Conservation (phyloP, 2,797 vertebrate species). For the Tangara arthus region DNA sequence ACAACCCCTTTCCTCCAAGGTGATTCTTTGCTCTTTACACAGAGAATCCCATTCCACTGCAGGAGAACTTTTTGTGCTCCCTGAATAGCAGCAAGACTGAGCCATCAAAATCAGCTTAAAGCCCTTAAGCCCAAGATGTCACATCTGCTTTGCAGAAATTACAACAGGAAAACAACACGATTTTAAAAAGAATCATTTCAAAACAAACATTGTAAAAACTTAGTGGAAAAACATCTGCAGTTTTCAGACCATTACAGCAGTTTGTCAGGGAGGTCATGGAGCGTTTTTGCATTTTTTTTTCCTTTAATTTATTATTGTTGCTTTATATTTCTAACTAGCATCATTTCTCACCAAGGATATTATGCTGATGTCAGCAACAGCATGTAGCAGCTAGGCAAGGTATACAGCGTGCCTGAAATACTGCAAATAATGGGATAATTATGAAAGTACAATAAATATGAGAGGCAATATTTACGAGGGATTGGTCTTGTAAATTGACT, state of each 20-base stretch:
- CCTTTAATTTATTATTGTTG: constrained; percentile 47
- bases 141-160: constrained; percentile 66
- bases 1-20: neutral
- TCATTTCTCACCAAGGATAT: constrained; percentile 7
- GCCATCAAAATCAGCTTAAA: constrained; percentile 17
- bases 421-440: neutral
- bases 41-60: neutral
- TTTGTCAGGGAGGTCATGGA: constrained; percentile 42
- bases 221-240: constrained; percentile 66
- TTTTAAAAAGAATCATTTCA: constrained; percentile 1
- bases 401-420: neutral
- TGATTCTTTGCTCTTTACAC: neutral
- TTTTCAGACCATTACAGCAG: constrained; percentile 19
- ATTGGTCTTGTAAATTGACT: neutral
- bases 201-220: constrained; percentile 61
- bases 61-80: neutral
- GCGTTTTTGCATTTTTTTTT: neutral
- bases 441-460: neutral
- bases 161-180: constrained; percentile 41
- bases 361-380: constrained; percentile 10
- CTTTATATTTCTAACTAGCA: constrained; percentile 16
- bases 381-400: neutral
- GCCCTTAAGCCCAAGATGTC: constrained; percentile 24
- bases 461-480: neutral
- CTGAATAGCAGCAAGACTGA: neutral